These are phyloP conservation scores for Virgularia gustaviana DNA, from an alignment of 92 coral and sea anemone genomes.

Conservation along the genomic window DNA sequence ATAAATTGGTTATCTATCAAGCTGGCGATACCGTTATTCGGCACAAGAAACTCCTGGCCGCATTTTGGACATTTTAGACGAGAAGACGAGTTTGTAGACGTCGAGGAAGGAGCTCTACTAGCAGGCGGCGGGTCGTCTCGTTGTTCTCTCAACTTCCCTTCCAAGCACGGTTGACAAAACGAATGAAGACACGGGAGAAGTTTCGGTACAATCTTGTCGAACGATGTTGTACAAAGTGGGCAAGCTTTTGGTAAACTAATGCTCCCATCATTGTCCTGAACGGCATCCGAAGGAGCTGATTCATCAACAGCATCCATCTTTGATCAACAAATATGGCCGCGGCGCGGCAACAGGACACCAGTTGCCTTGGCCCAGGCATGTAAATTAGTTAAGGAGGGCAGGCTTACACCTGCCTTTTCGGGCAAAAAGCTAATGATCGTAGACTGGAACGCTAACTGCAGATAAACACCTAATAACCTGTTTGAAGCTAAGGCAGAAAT, in stretches of 20 bases:
- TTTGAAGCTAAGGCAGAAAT: too few species aligned
- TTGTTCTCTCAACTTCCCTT: conserved; percentile 67
- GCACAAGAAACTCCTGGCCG: conserved; percentile 96
- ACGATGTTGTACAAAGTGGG: conserved; percentile 53
- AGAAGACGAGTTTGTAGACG: conserved; percentile 57
- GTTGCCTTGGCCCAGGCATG: neutral
- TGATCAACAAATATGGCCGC: neutral
- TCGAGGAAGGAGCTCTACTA: conserved; percentile 20
- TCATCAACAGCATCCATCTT: neutral
- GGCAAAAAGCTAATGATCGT: too few species aligned
- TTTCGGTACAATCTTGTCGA: conserved; percentile 73
- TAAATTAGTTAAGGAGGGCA: neutral
- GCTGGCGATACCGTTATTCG: conserved; percentile 78
- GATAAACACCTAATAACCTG: too few species aligned
- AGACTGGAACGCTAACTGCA: too few species aligned
- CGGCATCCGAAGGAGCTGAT: neutral
- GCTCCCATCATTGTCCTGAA: neutral
- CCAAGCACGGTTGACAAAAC: conserved; percentile 81
- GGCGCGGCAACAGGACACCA: neutral
- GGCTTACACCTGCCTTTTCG: neutral
- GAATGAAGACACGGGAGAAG: conserved; percentile 95
- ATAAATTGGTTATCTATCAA: conserved; percentile 95
- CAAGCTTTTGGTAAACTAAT: conserved; percentile 16
- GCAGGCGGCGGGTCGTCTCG: conserved; percentile 65
- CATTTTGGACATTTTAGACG: conserved; percentile 95